Evolutionary conservation across 1,140 invertebrate genomes (phyloP), one percentile per base, ranked within the genome.

Genomic region (Druon quercuslanigerum): DNA sequence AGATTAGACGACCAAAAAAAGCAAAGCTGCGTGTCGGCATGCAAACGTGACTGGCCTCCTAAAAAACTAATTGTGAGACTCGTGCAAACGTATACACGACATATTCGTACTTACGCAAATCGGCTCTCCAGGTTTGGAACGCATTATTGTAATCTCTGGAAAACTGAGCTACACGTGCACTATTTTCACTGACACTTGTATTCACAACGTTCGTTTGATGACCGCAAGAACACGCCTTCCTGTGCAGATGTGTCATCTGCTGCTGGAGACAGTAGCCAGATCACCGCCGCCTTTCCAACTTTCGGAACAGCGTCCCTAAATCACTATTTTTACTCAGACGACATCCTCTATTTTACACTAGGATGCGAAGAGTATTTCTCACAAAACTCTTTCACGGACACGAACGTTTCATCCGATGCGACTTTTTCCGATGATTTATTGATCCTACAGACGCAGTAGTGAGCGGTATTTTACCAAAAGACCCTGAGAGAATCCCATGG

Each of bases 341-440:
- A 60, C 17, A 66, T 20, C 57, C 13, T 66, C 19, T 33, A n/a
- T 46, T 66, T n/a, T 33, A 66, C n/a, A 16, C 13, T 16, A 9
- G n/a, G 52, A 17, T 17, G 8, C 6, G 25, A 66, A 25, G 14
- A 5, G 33, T 8, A 33, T 66, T 40, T n/a, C 25, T 40, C 60
- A 40, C 5, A 40, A 66, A 40, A 60, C 5, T 66, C 13, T 66
- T 66, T 33, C 25, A 16, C 16, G 5, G 16, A 40, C n/a, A 66
- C 20, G 33, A 66, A 57, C 2, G 20, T 33, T 33, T 60, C 25
- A 25, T 66, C 25, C 20, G 57, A 66, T 66, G 57, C 57, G 20
- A 20, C 60, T 66, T 66, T 66, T 46, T 46, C 14, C 60, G 16
- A 66, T 66, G 60, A 66, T 66, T 66, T 66, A 66, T 66, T 66